Conservation (phyloP, 2,888 invertebrate species). For the Polietes domitor region DNA sequence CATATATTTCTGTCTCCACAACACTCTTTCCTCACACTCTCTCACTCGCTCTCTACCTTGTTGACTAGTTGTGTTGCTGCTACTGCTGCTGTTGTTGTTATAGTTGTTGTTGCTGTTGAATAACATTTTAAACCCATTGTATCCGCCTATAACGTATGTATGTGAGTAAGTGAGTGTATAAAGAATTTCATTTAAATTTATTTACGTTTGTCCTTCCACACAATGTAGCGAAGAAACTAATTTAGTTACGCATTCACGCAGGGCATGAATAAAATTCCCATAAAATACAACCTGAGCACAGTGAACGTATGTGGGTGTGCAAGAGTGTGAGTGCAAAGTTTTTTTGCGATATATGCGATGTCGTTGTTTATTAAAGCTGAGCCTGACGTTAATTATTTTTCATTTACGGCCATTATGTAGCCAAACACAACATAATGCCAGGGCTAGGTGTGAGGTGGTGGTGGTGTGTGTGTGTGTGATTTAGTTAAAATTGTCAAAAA, state of each 20-base stretch:
- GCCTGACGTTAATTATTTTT: constrained; percentile 20
- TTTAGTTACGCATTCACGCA: constrained; percentile 47
- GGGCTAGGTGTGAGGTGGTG: not conserved
- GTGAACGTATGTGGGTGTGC: not conserved
- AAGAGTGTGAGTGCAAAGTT: not conserved
- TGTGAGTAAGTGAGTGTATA: not conserved
- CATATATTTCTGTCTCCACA: not conserved
- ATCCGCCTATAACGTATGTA: not conserved
- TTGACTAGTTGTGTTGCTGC: not conserved
- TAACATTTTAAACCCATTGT: not conserved
- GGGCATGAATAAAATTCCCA: constrained; percentile 44
- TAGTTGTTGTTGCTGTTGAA: not conserved
- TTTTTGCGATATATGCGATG: not conserved
- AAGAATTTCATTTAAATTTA: constrained; percentile 4
- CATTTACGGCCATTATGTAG: constrained; percentile 29
- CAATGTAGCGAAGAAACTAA: constrained; percentile 20
- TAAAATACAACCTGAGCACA: constrained; percentile 6
- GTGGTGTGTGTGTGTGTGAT: not conserved
- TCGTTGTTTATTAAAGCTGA: not conserved
- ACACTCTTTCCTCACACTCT: not conserved
- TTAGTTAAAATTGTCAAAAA: not conserved
- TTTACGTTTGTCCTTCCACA: not conserved
- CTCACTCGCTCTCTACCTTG: not conserved
- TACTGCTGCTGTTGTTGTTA: too few species aligned
- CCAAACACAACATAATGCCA: not conserved